Evolutionary conservation across 2,113 vertebrate species (phyloP).

Genomic region (Phylloscopus trochiloides): DNA sequence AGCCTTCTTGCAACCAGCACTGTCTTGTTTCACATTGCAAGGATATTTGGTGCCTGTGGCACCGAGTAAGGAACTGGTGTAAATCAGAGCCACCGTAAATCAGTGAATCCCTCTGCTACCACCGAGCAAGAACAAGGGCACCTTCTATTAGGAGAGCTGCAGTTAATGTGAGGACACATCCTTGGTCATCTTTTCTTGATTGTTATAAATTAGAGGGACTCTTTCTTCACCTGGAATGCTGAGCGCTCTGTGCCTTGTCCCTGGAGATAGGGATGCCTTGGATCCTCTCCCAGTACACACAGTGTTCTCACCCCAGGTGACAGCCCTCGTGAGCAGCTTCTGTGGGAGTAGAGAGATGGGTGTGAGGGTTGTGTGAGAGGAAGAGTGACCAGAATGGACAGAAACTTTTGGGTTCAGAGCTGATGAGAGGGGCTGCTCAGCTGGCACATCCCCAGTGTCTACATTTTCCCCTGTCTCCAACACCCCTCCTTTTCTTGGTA

Average conservation of each 20-base stretch:
- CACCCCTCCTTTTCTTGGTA: neutral
- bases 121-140: neutral
- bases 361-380: neutral
- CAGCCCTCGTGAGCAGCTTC: neutral
- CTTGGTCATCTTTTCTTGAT: neutral
- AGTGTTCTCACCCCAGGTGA: neutral
- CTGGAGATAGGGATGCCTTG: neutral
- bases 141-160: neutral
- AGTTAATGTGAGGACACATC: neutral
- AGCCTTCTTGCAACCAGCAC: neutral
- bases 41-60: neutral
- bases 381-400: neutral
- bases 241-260: neutral
- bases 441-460: neutral
- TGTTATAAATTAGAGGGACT: neutral
- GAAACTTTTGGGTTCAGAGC: neutral
- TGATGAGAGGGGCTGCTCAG: neutral
- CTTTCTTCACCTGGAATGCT: neutral
- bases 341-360: neutral
- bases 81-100: slow-evolving; percentile 13
- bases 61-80: neutral
- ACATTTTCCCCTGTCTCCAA: neutral
- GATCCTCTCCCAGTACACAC: neutral
- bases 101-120: neutral
- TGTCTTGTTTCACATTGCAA: neutral